Conservation (phyloP, 1,140 invertebrate genomes). For the Drosophila mayri region DNA sequence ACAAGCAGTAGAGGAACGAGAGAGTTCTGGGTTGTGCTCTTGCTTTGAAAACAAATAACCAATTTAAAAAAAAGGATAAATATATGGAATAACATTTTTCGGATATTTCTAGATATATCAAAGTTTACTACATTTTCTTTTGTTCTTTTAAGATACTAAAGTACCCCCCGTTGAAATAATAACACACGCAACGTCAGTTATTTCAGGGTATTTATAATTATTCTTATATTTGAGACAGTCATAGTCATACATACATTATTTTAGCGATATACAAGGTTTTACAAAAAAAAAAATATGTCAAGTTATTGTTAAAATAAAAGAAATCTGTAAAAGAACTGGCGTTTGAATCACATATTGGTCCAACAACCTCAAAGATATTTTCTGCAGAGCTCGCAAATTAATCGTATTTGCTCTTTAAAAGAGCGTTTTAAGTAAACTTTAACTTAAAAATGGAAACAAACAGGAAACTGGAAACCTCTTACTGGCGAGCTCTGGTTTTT, state of each 20-base stretch:
- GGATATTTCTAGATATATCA: neutral
- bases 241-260: conserved; percentile 8
- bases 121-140: neutral
- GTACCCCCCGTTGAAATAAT: neutral
- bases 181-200: neutral
- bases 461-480: neutral
- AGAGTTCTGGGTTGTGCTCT: too few relatives aligned
- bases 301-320: neutral
- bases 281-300: conserved; percentile 5
- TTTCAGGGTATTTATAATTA: conserved; percentile 1
- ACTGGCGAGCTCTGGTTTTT: neutral
- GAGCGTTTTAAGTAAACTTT: neutral
- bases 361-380: neutral
- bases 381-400: neutral
- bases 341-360: conserved; percentile 5
- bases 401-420: neutral
- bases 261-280: conserved; percentile 5
- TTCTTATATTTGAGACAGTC: conserved; percentile 45
- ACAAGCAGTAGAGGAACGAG: too few relatives aligned
- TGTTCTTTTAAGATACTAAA: neutral
- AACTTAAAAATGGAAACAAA: neutral
- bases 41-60: too few relatives aligned
- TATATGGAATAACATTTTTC: neutral
- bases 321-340: conserved; percentile 11
- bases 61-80: too few relatives aligned